Evolutionary conservation across 2,113 vertebrate genomes (phyloP).

Genomic region (Neodon shergylaensis): DNA sequence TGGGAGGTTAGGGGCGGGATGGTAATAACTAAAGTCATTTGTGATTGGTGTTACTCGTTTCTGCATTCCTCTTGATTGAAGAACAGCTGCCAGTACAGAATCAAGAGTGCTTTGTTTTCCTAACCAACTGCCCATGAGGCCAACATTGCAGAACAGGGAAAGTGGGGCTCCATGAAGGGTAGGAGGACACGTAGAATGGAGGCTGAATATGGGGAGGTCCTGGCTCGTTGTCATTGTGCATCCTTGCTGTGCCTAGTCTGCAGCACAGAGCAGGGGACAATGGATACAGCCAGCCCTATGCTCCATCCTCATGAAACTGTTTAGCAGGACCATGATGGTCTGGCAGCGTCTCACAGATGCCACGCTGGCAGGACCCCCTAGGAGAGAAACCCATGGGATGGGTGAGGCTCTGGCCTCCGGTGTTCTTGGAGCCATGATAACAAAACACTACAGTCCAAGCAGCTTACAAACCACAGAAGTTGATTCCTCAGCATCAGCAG

Average conservation of each 20-base stretch:
- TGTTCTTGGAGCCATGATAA: not conserved
- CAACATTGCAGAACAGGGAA: fast-evolving
- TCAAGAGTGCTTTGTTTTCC: not conserved
- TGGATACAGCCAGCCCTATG: not conserved
- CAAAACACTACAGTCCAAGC: no score
- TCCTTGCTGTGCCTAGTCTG: not conserved
- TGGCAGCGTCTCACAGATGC: no score
- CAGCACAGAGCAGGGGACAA: not conserved
- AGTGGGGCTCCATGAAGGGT: fast-evolving
- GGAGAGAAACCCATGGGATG: not conserved
- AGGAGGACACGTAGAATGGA: fast-evolving
- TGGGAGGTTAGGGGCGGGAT: not conserved
- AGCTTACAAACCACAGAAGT: not conserved
- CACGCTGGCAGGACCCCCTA: not conserved
- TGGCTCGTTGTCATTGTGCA: not conserved
- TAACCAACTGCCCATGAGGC: not conserved
- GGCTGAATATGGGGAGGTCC: not conserved
- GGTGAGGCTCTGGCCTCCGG: no score
- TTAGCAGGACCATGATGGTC: not conserved
- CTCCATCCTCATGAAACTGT: not conserved
- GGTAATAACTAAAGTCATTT: not conserved
- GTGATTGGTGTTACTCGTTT: not conserved
- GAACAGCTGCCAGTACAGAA: not conserved
- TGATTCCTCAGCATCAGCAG: not conserved
- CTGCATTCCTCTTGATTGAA: not conserved